Percentiles rank a stretch among this genome's conserved stretches.
Conservation (phyloP, 2,797 vertebrate species). For the Threskiornis aethiopicus region DNA sequence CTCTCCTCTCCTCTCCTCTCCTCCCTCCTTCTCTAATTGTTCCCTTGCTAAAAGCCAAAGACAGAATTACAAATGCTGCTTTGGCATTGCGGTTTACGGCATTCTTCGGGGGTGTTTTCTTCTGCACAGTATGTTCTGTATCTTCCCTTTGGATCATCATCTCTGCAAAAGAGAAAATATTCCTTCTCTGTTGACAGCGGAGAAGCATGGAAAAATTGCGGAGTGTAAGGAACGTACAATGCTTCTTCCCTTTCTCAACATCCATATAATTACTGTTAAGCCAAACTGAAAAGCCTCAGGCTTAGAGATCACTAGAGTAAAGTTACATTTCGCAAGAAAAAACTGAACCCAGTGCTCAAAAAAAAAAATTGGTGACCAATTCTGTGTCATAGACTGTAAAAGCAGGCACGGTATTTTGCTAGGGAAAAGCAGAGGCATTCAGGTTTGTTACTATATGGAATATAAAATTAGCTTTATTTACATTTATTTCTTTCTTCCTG, state of each 20-base stretch:
- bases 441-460: neutral
- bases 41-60: constrained; percentile 27
- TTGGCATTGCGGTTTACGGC: constrained; percentile 6
- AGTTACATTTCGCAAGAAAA: constrained; percentile 76
- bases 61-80: neutral
- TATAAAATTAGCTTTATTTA: constrained; percentile 31
- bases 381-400: constrained; percentile 71
- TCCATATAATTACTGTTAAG: constrained; percentile 78
- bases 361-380: constrained; percentile 66
- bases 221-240: constrained; percentile 67
- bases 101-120: constrained; percentile 38
- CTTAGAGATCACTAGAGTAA: constrained; percentile 71
- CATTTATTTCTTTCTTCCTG: constrained; percentile 3
- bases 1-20: neutral
- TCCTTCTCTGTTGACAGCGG: constrained; percentile 59
- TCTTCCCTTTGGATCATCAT: constrained; percentile 11
- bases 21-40: neutral
- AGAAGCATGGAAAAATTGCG: constrained; percentile 59
- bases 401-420: constrained; percentile 57
- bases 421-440: constrained; percentile 33
- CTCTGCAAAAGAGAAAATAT: constrained; percentile 26
- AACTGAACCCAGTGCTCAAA: constrained; percentile 73
- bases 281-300: constrained; percentile 75
- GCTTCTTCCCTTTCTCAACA: constrained; percentile 66
- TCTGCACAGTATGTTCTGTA: constrained; percentile 54